phyloP scores from a whole-genome alignment of 2,888 invertebrate species.

The Lithophane semibrunnea region DNA sequence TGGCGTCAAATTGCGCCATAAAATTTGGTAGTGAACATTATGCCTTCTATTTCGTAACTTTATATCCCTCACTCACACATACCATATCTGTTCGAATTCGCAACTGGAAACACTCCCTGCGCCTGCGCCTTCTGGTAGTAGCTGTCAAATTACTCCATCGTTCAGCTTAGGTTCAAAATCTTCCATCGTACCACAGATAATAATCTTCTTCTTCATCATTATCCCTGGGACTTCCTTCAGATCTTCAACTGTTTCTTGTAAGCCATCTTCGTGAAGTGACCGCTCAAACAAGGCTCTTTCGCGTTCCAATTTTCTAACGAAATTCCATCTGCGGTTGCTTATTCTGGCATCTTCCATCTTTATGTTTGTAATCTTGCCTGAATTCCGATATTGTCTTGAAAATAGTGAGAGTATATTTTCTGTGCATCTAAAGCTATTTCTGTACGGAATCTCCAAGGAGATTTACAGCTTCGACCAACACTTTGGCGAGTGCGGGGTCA shows the following conservation, averaged over 20 bases:
- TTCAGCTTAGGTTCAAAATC: not conserved
- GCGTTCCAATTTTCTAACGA: not conserved
- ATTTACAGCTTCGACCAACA: constrained; percentile 10
- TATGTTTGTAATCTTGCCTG: not conserved
- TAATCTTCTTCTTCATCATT: not conserved
- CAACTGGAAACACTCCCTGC: not conserved
- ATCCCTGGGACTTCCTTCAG: not conserved
- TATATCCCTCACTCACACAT: not conserved
- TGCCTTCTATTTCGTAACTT: not conserved
- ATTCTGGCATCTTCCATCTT: not conserved
- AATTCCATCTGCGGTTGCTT: not conserved
- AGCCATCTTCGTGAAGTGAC: not conserved
- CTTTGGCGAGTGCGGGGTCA: not conserved
- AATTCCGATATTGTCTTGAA: not conserved
- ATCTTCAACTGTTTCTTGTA: not conserved
- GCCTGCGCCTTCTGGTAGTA: too few species aligned
- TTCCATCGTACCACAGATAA: not conserved
- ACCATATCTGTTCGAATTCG: not conserved
- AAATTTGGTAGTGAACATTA: not conserved
- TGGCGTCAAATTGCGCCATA: too few species aligned
- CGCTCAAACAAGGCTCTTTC: not conserved
- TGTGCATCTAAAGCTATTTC: constrained; percentile 1
- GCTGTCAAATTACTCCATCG: not conserved
- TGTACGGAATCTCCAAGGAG: not conserved
- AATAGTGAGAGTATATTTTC: not conserved